A percentile compares a stretch with the other conserved stretches of the same genome.
Evolutionary conservation across 2,113 vertebrate genomes (phyloP).

Genomic region (Epinephelus moara): DNA sequence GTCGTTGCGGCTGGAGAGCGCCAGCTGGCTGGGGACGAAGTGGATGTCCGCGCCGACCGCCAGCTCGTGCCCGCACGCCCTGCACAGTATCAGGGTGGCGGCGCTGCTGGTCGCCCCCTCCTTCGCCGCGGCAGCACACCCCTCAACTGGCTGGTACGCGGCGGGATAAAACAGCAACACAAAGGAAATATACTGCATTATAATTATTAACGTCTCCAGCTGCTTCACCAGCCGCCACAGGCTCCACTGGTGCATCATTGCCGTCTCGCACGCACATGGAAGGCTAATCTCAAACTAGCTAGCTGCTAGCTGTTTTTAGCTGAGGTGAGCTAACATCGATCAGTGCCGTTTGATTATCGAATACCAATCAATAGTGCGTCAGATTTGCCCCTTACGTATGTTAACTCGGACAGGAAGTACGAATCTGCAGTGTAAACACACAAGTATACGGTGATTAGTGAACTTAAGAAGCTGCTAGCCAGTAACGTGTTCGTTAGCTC

Average conservation of each 20-base stretch:
- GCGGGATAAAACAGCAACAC: conserved; percentile 18
- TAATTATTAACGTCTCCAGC: background rate
- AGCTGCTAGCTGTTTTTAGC: conserved; percentile 44
- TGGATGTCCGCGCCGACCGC: conserved; percentile 49
- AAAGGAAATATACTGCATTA: background rate
- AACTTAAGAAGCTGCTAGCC: accelerated
- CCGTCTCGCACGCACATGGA: conserved; percentile 12
- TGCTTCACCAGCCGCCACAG: background rate
- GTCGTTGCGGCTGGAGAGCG: conserved; percentile 71
- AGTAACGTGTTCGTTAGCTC: background rate
- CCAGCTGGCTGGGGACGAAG: conserved; percentile 69
- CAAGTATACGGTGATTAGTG: background rate
- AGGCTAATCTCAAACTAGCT: conserved; percentile 1
- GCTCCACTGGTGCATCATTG: background rate
- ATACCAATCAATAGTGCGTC: background rate
- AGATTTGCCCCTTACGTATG: accelerated
- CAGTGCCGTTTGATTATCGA: background rate
- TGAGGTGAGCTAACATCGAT: background rate
- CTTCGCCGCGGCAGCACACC: conserved; percentile 38
- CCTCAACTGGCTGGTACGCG: background rate
- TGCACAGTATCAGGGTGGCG: conserved; percentile 60
- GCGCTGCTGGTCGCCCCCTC: conserved; percentile 32
- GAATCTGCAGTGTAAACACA: background rate
- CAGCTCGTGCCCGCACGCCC: conserved; percentile 74
- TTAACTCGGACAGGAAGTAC: background rate